Conservation (phyloP, 2,113 vertebrate species). For the Gavia stellata region DNA sequence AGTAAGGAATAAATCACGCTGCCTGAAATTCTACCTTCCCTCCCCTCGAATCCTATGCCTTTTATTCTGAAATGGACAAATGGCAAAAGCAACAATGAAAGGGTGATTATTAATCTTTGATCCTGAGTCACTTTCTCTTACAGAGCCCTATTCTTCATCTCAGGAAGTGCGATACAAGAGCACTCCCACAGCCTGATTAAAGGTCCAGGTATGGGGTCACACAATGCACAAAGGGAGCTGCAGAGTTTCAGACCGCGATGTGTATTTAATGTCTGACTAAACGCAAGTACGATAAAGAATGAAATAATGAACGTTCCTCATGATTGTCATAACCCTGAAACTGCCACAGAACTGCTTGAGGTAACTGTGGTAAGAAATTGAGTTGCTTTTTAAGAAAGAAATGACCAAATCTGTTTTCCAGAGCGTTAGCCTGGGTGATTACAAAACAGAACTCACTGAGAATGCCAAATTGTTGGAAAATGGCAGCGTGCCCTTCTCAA, state of each 20-base stretch:
- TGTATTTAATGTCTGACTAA: slow-evolving; percentile 38
- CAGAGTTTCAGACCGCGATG: background rate
- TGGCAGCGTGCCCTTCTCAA: slow-evolving; percentile 19
- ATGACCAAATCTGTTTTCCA: slow-evolving; percentile 22
- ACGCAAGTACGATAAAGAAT: background rate
- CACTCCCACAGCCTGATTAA: slow-evolving; percentile 60
- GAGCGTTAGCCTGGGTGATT: background rate
- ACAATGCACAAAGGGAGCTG: slow-evolving; percentile 13
- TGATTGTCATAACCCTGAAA: background rate
- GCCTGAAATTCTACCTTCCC: background rate
- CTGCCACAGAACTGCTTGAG: background rate
- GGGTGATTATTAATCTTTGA: slow-evolving; percentile 62
- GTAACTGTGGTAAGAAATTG: background rate
- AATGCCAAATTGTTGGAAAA: slow-evolving; percentile 6
- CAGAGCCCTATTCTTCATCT: slow-evolving; percentile 49
- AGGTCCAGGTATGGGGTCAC: slow-evolving; percentile 60
- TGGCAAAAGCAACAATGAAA: slow-evolving; percentile 2
- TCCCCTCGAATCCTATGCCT: background rate
- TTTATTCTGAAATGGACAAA: slow-evolving; percentile 41
- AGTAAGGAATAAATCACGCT: background rate
- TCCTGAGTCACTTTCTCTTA: slow-evolving; percentile 54
- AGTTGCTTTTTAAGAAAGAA: slow-evolving; percentile 20
- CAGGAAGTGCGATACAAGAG: slow-evolving; percentile 40
- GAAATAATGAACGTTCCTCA: slow-evolving; percentile 15
- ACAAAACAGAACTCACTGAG: slow-evolving; percentile 14